phyloP scores from a whole-genome alignment of 2,797 vertebrate genomes.

The Chaenodraco wilsoni region DNA sequence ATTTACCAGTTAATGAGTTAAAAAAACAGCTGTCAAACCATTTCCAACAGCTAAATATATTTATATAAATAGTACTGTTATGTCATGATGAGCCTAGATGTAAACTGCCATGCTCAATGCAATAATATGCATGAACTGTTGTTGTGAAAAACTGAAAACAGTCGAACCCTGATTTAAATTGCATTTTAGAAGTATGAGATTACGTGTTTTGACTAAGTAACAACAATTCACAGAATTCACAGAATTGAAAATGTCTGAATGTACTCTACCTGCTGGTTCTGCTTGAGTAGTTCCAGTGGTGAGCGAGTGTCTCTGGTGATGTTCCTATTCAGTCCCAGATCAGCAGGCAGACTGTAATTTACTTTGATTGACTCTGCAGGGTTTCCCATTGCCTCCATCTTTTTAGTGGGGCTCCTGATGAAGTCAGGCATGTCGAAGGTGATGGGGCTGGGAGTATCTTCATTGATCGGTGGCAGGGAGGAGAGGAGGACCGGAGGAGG shows the following conservation, averaged over 20 bases:
- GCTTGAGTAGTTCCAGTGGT: slow-evolving; percentile 83
- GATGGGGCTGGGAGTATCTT: slow-evolving; percentile 76
- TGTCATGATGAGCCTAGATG: background rate
- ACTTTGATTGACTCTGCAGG: slow-evolving; percentile 17
- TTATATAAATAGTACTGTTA: background rate
- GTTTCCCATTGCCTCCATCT: background rate
- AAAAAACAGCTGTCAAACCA: background rate
- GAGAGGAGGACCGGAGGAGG: slow-evolving; percentile 66
- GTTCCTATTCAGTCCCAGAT: slow-evolving; percentile 74
- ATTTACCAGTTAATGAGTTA: background rate
- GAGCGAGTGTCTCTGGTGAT: slow-evolving; percentile 69
- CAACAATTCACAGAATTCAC: background rate
- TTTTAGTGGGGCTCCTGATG: background rate
- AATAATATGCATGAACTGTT: no score
- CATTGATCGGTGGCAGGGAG: slow-evolving; percentile 89
- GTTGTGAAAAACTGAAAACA: no score
- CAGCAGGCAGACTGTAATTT: slow-evolving; percentile 61
- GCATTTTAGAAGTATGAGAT: background rate
- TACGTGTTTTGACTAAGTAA: no score
- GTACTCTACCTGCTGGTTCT: slow-evolving; percentile 65
- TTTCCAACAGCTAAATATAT: no score
- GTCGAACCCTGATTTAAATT: no score
- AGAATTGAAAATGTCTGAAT: background rate
- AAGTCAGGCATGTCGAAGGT: slow-evolving; percentile 1
- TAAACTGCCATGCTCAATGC: background rate